Evolutionary conservation across 1,140 invertebrate species (phyloP), one percentile per base, ranked within the genome.

Genomic region (Lordiphosa mommai): DNA sequence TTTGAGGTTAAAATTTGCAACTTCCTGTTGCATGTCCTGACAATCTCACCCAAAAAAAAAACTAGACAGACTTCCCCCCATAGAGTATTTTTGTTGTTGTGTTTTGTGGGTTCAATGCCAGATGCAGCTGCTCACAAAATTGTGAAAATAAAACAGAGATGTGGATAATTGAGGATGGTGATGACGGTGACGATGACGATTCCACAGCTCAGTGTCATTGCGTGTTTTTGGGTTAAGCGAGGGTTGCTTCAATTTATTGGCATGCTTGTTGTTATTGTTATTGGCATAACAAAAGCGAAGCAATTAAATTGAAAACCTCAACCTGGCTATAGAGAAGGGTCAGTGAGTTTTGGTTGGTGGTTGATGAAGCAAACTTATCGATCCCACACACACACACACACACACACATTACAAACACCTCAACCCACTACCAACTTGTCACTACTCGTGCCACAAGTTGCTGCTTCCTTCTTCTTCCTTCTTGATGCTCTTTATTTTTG

Each of bases 271-370:
- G 68, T 71, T 59, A 52, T 67, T 66, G 57, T 57, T 79, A 58
- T 77, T 77, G 73, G 73, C 61, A 80, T 69, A 77, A 77, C 74
- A 80, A 67, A 63, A 77, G 74, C 73, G 47, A 77, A 53, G 47
- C 73, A 77, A 77, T 77, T 77, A 73, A 77, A 60, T 69, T 73
- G 68, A 70, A 77, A 68, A 69, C 63, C 63, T 43, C 32, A 79
- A 80, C 69, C 74, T 60, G 23, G 23, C 23, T 27, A n/a, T 27
- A 6, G 23, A 27, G 23, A 27, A 27, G 23, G 23, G 23, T 27
- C 23, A 27, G 23, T 27, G 23, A 27, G 23, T 27, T 27, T 27
- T 27, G 7, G 23, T 34, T 48, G 46, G 46, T 48, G 46, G 46
- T 48, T 48, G 46, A 23, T 48, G 46, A 23, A 47, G 33, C 17